Evolutionary conservation across 2,797 vertebrate species (phyloP), one percentile per base, ranked within the genome.

Genomic region (Gobionotothen gibberifrons): DNA sequence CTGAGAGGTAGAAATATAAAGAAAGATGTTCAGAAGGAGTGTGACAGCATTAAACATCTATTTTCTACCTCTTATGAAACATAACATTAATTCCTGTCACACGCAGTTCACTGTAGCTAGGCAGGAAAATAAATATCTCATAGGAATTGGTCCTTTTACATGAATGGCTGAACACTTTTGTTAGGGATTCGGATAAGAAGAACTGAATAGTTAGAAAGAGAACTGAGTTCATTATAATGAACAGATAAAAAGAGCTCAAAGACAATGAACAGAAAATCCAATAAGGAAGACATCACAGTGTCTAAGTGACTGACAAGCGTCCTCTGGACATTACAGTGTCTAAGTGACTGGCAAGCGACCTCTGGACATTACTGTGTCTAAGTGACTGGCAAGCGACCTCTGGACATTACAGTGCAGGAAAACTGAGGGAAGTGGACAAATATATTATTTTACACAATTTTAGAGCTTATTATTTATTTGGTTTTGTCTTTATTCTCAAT

Each of bases 11-110:
- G 26, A 72, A 69, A 22, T 3, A 54, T 32, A 64, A 77, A 71
- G 39, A 19, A 47, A 51, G 57, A 36, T 1, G 1, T 39, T 72
- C 4, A 46, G 42, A 65, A 53, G 67, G n/a, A 51, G 47, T 5
- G 40, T 56, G 46, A 58, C 60, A 11, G 10, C 11, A 21, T 32
- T n/a, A 52, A 62, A 52, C 26, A 26, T 69, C 21, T 13, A 12
- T 32, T 16, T 1, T 55, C 17, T 29, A 15, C 69, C 66, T 11
- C 48, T 72, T 58, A 26, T 40, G 21, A 54, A 70, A 65, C 29
- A 2, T 40, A 29, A 65, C 36, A 76, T 43, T 39, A 74, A 82
- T 74, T 73, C 75, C 12, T 81, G 72, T 82, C 74, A 52, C 12
- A 14, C 5, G 6, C 47, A 78, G 76, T 71, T 79, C 72, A 81